These are phyloP conservation scores for Brachionus rotundiformis DNA, from an alignment of 1,140 invertebrate genomes.

Conservation along the genomic window DNA sequence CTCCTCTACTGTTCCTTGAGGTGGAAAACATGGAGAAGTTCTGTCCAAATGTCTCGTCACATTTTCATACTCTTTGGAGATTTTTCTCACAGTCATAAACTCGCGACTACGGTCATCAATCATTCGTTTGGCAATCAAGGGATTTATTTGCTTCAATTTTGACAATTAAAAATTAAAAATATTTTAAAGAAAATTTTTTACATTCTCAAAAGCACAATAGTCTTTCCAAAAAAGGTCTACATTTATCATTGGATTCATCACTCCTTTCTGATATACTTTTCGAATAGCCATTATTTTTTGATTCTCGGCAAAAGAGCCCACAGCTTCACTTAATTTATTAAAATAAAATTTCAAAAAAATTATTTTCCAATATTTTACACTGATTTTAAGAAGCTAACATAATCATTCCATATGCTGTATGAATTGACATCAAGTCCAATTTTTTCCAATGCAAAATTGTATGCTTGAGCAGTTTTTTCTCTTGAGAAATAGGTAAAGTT, in stretches of 20 bases:
- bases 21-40: slow-evolving; percentile 72
- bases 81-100: slow-evolving; percentile 93
- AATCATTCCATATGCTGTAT: slow-evolving; percentile 94
- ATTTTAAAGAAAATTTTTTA: no score
- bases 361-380: slow-evolving; percentile 68
- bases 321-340: slow-evolving; percentile 72
- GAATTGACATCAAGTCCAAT: slow-evolving; percentile 97
- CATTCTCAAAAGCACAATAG: slow-evolving; percentile 62
- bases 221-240: slow-evolving; percentile 98
- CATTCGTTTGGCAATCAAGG: slow-evolving; percentile 92
- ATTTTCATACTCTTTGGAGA: slow-evolving; percentile 93
- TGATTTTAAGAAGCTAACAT: slow-evolving; percentile 92
- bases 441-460: slow-evolving; percentile 97
- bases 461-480: slow-evolving; percentile 98
- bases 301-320: slow-evolving; percentile 97
- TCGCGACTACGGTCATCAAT: slow-evolving; percentile 85
- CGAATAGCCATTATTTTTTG: slow-evolving; percentile 96
- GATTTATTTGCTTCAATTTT: slow-evolving; percentile 74
- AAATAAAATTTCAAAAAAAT: slow-evolving; percentile 38
- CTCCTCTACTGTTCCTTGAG: slow-evolving; percentile 75
- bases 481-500: slow-evolving; percentile 66
- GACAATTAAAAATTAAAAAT: no score
- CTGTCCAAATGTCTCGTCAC: slow-evolving; percentile 90
- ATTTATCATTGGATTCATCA: slow-evolving; percentile 93
- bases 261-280: slow-evolving; percentile 90